These are phyloP conservation scores for Chroicocephalus ridibundus DNA, from an alignment of 2,113 vertebrate genomes.

Conservation along the genomic window DNA sequence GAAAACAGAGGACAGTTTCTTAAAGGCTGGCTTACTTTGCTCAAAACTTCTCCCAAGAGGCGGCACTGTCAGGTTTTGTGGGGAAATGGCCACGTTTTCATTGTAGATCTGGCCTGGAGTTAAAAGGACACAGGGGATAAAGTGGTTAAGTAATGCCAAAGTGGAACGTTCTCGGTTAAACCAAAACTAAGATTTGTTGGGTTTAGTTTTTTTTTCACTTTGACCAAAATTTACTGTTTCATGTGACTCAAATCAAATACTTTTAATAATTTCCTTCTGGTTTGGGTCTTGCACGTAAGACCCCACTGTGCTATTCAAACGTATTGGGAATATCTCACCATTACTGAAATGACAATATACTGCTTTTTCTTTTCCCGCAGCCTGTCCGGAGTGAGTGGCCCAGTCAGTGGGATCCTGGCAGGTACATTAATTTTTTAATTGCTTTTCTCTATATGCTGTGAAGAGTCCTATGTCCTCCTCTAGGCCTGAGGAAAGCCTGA, in stretches of 20 bases:
- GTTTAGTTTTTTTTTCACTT: not conserved
- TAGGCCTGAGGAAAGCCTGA: not conserved
- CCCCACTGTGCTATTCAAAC: not conserved
- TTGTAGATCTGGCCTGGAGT: not conserved
- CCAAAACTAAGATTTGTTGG: not conserved
- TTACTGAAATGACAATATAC: not conserved
- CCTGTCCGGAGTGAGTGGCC: not conserved
- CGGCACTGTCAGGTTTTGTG: not conserved
- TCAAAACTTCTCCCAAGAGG: not conserved
- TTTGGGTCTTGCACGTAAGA: not conserved
- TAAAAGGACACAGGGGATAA: not conserved
- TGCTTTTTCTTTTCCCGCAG: not conserved
- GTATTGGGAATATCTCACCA: not conserved
- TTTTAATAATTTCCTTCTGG: not conserved
- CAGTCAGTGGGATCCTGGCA: conserved; percentile 3
- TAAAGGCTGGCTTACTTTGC: not conserved
- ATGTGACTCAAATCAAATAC: not conserved
- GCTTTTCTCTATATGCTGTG: not conserved
- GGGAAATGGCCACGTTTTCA: not conserved
- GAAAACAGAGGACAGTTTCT: not conserved
- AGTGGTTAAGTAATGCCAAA: not conserved
- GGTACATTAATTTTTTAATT: not conserved
- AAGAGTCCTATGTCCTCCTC: not conserved
- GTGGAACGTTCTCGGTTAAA: not conserved
- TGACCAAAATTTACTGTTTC: not conserved